A percentile compares a stretch with the other conserved stretches of the same genome.
Evolutionary conservation across 2,888 invertebrate genomes (phyloP).

Genomic region (Phragmatobia fuliginosa): DNA sequence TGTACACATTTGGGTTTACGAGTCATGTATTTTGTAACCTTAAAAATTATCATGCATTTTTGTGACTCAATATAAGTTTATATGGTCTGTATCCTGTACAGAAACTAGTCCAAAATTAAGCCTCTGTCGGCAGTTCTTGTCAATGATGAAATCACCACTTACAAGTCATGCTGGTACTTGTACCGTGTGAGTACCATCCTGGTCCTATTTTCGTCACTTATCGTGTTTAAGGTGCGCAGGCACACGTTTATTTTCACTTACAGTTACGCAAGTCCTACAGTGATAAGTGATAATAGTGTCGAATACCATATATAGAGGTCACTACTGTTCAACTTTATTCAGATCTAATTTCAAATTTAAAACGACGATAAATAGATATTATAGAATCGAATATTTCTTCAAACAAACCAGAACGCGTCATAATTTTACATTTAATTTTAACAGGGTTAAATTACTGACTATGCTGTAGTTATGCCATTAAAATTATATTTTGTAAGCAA

Average conservation of each 20-base stretch:
- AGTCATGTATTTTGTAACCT: not conserved
- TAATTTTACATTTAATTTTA: too few relatives aligned
- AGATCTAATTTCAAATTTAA: too few relatives aligned
- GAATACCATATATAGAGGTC: too few relatives aligned
- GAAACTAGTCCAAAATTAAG: not conserved
- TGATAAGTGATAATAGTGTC: not conserved
- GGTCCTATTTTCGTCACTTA: not conserved
- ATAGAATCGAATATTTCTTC: not conserved
- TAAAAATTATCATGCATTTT: not conserved
- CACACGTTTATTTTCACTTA: not conserved
- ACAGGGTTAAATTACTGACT: too few relatives aligned
- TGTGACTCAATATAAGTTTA: not conserved
- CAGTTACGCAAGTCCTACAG: not conserved
- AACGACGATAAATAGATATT: too few relatives aligned
- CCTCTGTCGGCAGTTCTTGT: not conserved
- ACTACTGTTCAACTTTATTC: too few relatives aligned
- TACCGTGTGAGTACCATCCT: not conserved
- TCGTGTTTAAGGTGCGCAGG: slow-evolving; percentile 11
- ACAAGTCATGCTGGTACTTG: not conserved
- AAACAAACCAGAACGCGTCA: too few relatives aligned
- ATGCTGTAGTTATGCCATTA: too few relatives aligned
- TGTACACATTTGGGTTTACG: too few relatives aligned
- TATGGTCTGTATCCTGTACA: not conserved
- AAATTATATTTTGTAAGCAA: too few relatives aligned
- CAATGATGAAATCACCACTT: not conserved